Evolutionary conservation across 2,797 vertebrate species (phyloP).

Genomic region (Acanthornis magna): DNA sequence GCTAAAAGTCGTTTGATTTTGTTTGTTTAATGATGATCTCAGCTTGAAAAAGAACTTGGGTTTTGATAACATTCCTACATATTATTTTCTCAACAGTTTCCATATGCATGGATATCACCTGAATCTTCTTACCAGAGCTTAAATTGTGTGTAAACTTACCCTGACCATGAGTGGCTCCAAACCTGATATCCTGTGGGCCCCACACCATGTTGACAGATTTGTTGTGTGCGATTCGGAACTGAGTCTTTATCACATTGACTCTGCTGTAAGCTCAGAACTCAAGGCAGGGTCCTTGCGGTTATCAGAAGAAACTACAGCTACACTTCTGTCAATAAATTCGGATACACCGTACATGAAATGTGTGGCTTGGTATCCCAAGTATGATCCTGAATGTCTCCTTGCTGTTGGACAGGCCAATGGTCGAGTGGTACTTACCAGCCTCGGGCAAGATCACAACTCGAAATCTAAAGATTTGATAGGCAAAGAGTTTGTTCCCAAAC

Average conservation of each 20-base stretch:
- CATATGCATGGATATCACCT: conserved; percentile 66
- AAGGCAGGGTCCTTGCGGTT: conserved; percentile 88
- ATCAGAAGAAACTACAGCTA: conserved; percentile 92
- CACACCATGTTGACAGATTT: conserved; percentile 93
- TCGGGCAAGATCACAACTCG: conserved; percentile 94
- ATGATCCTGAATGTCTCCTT: conserved; percentile 93
- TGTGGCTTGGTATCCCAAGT: conserved; percentile 97
- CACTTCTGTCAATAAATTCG: conserved; percentile 92
- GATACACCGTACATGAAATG: conserved; percentile 99
- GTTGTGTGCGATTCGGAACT: conserved; percentile 97
- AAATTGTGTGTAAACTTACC: background rate
- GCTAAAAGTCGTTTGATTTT: background rate
- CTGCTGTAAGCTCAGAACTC: conserved; percentile 84
- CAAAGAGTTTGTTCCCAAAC: conserved; percentile 97
- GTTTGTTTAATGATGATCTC: background rate
- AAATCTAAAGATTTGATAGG: conserved; percentile 92
- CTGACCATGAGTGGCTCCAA: conserved; percentile 92
- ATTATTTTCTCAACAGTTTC: conserved; percentile 45
- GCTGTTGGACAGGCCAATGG: conserved; percentile 97
- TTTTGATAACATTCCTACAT: background rate
- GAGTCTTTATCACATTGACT: conserved; percentile 92
- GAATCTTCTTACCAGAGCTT: conserved; percentile 10
- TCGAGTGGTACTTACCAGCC: conserved; percentile 92
- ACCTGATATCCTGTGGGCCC: conserved; percentile 97
- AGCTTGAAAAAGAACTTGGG: background rate